phyloP scores from a whole-genome alignment of 2,888 invertebrate species.

The Folsomia candida region DNA sequence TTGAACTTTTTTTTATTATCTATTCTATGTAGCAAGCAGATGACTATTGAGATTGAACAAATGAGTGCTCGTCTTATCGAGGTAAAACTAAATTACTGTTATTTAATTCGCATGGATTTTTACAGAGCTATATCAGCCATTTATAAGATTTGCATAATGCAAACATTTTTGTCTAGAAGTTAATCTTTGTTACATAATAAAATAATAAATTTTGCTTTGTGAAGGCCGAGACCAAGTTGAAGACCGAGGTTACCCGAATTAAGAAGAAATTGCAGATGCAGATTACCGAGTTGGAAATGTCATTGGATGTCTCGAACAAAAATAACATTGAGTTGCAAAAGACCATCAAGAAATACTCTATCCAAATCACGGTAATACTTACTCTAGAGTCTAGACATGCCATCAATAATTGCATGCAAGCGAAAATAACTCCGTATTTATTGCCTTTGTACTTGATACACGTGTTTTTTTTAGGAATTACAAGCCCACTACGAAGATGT shows the following conservation, averaged over 20 bases:
- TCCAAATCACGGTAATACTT: slow-evolving; percentile 72
- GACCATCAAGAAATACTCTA: slow-evolving; percentile 94
- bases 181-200: too few relatives aligned
- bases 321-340: slow-evolving; percentile 95
- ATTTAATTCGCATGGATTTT: too few relatives aligned
- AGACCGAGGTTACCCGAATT: slow-evolving; percentile 92
- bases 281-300: slow-evolving; percentile 94
- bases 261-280: slow-evolving; percentile 99
- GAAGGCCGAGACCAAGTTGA: slow-evolving; percentile 88
- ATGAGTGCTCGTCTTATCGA: slow-evolving; percentile 89
- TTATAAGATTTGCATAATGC: too few relatives aligned
- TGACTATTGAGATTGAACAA: slow-evolving; percentile 96
- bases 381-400: too few relatives aligned
- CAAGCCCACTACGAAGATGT: slow-evolving; percentile 95
- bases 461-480: slow-evolving; percentile 76
- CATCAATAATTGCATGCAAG: too few relatives aligned
- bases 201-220: too few relatives aligned
- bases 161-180: too few relatives aligned
- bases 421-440: too few relatives aligned
- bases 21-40: slow-evolving; percentile 74
- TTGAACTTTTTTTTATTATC: background rate
- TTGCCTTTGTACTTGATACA: too few relatives aligned
- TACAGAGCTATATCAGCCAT: too few relatives aligned
- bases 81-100: too few relatives aligned
- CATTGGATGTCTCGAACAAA: slow-evolving; percentile 96